phyloP scores from a whole-genome alignment of 1,140 invertebrate species.

The Homalodisca vitripennis region DNA sequence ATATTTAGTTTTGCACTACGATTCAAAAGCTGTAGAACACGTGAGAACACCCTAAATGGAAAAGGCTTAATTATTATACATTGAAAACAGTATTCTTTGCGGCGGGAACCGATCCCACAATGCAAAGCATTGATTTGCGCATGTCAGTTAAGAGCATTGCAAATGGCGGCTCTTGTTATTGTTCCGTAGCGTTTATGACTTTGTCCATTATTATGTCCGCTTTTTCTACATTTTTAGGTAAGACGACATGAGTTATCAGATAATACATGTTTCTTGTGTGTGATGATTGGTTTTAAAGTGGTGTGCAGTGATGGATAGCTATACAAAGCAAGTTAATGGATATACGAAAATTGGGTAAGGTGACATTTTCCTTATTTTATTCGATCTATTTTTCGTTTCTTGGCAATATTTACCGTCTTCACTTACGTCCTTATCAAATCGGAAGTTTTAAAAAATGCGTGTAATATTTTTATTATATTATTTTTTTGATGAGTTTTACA shows the following conservation, averaged over 20 bases:
- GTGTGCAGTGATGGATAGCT: conserved; percentile 26
- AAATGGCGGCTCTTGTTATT: conserved; percentile 78
- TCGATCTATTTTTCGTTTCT: conserved; percentile 28
- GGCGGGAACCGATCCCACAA: conserved; percentile 45
- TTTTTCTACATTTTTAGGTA: conserved; percentile 48
- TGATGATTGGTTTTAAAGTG: conserved; percentile 33
- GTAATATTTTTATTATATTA: too few species aligned
- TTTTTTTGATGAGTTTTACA: neutral
- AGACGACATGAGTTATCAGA: conserved; percentile 34
- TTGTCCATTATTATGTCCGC: conserved; percentile 51
- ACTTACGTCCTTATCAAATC: too few species aligned
- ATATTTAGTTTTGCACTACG: too few species aligned
- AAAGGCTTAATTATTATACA: conserved; percentile 30
- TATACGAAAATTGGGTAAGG: conserved; percentile 34
- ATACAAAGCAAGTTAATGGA: conserved; percentile 30
- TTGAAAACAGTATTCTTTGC: conserved; percentile 33
- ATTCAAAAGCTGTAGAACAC: too few species aligned
- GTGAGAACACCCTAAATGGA: too few species aligned
- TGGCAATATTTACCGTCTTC: conserved; percentile 7
- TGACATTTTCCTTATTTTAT: conserved; percentile 32
- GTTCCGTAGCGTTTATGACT: conserved; percentile 62
- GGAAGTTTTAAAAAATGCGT: too few species aligned
- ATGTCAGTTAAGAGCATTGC: conserved; percentile 66
- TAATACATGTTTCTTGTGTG: conserved; percentile 31
- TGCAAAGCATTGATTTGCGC: conserved; percentile 59